phyloP scores from a whole-genome alignment of 2,797 vertebrate species.

The Mareca penelope region DNA sequence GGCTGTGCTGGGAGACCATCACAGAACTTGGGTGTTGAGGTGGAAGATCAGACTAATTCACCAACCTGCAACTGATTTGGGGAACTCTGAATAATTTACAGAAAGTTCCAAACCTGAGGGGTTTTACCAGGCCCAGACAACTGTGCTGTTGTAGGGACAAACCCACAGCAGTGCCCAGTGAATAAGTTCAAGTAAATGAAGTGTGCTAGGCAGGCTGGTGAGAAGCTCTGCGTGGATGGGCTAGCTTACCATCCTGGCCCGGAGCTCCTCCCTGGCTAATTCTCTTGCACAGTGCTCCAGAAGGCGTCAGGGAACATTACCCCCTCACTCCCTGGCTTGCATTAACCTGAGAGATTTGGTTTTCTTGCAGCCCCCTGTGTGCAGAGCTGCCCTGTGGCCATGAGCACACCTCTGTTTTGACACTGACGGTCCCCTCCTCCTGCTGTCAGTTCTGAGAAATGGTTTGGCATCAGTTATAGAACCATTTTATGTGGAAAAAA shows the following conservation, averaged over 20 bases:
- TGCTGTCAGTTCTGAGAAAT: background rate
- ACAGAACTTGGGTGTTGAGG: background rate
- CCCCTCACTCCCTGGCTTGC: background rate
- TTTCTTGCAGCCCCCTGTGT: background rate
- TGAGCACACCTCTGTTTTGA: background rate
- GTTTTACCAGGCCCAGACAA: background rate
- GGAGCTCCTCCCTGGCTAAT: background rate
- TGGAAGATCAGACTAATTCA: background rate
- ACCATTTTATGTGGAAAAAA: background rate
- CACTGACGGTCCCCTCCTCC: background rate
- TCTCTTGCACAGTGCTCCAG: background rate
- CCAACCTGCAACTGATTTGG: background rate
- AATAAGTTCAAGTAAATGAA: background rate
- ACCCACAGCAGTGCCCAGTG: background rate
- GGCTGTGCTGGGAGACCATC: background rate
- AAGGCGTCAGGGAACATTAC: background rate
- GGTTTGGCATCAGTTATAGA: background rate
- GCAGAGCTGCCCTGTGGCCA: background rate
- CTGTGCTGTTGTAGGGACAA: background rate
- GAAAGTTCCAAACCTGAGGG: background rate
- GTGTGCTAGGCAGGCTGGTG: background rate
- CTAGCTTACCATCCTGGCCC: background rate
- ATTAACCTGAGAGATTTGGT: background rate
- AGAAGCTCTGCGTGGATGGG: fast-evolving
- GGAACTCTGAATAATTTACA: background rate